Percentiles rank a stretch among this genome's conserved stretches.
These are phyloP conservation scores for Simalia tracyae DNA, from an alignment of 2,797 vertebrate genomes.

Conservation along the genomic window DNA sequence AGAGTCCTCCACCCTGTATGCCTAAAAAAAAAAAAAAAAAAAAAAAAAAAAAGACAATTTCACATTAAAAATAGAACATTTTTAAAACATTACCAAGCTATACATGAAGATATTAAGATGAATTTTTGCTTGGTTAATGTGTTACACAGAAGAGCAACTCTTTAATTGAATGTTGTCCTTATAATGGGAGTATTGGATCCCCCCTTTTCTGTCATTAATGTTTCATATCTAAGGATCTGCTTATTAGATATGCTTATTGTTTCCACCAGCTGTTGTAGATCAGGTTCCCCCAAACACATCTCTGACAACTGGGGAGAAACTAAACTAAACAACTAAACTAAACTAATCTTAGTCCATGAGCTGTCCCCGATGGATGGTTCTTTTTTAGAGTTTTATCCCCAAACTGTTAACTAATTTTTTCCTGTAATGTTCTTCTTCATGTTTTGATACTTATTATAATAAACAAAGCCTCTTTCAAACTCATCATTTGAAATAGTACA, in stretches of 20 bases:
- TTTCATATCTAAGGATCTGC: neutral
- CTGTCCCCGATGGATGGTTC: neutral
- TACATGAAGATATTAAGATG: neutral
- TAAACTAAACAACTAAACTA: neutral
- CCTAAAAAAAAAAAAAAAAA: neutral
- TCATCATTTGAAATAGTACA: neutral
- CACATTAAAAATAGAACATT: neutral
- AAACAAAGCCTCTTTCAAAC: neutral
- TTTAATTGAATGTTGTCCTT: neutral
- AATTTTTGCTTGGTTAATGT: constrained; percentile 1
- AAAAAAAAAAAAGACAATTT: neutral
- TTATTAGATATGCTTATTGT: neutral
- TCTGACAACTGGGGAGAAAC: neutral
- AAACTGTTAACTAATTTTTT: neutral
- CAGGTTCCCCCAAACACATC: neutral
- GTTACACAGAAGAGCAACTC: neutral
- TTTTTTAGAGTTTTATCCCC: neutral
- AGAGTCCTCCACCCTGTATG: neutral
- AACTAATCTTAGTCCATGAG: neutral
- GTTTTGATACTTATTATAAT: neutral
- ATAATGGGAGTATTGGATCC: neutral
- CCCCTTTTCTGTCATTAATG: neutral
- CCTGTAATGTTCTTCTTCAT: neutral
- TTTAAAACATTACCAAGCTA: neutral
- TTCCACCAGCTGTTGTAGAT: constrained; percentile 10